Percentiles rank a stretch among this genome's conserved stretches.
These are phyloP conservation scores for Melanotaenia trifasciata DNA, from an alignment of 2,797 vertebrate species.

Conservation along the genomic window DNA sequence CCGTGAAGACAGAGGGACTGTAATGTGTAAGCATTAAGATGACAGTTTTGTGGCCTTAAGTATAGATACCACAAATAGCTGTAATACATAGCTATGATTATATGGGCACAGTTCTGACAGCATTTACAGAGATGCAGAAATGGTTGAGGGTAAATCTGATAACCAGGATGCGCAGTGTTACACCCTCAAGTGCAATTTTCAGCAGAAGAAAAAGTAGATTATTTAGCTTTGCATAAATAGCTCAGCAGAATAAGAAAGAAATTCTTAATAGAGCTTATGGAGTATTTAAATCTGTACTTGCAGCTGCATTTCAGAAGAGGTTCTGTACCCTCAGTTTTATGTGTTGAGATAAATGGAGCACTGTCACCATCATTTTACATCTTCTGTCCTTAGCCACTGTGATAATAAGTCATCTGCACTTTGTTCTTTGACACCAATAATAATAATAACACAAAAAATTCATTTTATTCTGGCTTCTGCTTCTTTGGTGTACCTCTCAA, in stretches of 20 bases:
- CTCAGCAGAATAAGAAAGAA: slow-evolving; percentile 6
- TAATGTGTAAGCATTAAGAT: slow-evolving; percentile 54
- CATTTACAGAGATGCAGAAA: neutral
- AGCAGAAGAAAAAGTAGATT: slow-evolving; percentile 28
- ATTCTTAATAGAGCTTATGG: slow-evolving; percentile 14
- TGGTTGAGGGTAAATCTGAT: neutral
- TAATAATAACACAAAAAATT: slow-evolving; percentile 26
- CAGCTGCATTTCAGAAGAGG: slow-evolving; percentile 41
- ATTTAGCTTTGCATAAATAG: slow-evolving; percentile 35
- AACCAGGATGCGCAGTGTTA: neutral
- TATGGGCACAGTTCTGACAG: neutral
- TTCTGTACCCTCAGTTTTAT: slow-evolving; percentile 2
- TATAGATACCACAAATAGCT: slow-evolving; percentile 21
- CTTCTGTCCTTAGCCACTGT: slow-evolving; percentile 45
- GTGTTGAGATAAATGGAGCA: slow-evolving; percentile 59
- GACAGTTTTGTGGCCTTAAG: slow-evolving; percentile 47
- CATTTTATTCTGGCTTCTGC: slow-evolving; percentile 5
- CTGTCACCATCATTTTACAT: slow-evolving; percentile 50
- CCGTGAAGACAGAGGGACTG: slow-evolving; percentile 24
- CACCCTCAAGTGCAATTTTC: slow-evolving; percentile 14
- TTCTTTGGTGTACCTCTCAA: too few species aligned
- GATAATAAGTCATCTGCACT: slow-evolving; percentile 66
- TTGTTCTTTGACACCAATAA: slow-evolving; percentile 56
- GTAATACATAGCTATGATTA: slow-evolving; percentile 27
- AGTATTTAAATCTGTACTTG: slow-evolving; percentile 45